These are phyloP conservation scores for Caenorhabditis sp. DNA, from an alignment of 2,888 invertebrate genomes.

Conservation along the genomic window DNA sequence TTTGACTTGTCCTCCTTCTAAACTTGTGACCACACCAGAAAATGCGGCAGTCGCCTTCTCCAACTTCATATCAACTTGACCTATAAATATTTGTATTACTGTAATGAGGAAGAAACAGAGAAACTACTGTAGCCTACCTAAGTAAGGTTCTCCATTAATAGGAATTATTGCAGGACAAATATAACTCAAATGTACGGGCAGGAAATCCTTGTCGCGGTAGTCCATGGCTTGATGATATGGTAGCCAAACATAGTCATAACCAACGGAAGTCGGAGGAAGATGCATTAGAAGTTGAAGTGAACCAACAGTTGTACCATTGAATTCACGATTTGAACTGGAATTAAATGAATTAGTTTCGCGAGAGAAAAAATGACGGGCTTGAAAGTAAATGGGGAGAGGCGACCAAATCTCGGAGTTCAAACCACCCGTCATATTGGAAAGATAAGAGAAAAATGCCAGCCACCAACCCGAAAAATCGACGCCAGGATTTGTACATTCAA, in stretches of 20 bases:
- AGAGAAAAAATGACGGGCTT: too few species aligned
- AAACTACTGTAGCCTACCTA: slow-evolving; percentile 19
- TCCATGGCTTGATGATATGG: slow-evolving; percentile 32
- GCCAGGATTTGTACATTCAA: too few species aligned
- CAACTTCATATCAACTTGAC: slow-evolving; percentile 53
- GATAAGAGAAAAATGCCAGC: too few species aligned
- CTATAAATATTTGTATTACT: slow-evolving; percentile 11
- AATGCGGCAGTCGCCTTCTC: slow-evolving; percentile 45
- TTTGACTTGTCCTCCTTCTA: slow-evolving; percentile 49
- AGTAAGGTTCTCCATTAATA: slow-evolving; percentile 23
- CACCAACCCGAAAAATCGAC: too few species aligned
- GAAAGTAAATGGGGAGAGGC: too few species aligned
- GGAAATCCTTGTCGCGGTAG: slow-evolving; percentile 49
- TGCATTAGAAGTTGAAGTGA: slow-evolving; percentile 48
- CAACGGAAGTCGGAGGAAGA: slow-evolving; percentile 41
- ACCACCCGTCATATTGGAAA: too few species aligned
- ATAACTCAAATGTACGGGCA: slow-evolving; percentile 53
- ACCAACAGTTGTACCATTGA: slow-evolving; percentile 47
- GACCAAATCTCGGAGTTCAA: too few species aligned
- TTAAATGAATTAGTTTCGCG: too few species aligned
- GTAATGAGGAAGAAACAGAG: background rate
- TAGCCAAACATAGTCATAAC: slow-evolving; percentile 55
- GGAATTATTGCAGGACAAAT: slow-evolving; percentile 48
- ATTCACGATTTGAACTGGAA: slow-evolving; percentile 36
- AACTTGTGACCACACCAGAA: slow-evolving; percentile 34